Percentiles rank a stretch among this genome's conserved stretches.
Evolutionary conservation across 2,113 vertebrate genomes (phyloP).

Genomic region (Noctilio leporinus): DNA sequence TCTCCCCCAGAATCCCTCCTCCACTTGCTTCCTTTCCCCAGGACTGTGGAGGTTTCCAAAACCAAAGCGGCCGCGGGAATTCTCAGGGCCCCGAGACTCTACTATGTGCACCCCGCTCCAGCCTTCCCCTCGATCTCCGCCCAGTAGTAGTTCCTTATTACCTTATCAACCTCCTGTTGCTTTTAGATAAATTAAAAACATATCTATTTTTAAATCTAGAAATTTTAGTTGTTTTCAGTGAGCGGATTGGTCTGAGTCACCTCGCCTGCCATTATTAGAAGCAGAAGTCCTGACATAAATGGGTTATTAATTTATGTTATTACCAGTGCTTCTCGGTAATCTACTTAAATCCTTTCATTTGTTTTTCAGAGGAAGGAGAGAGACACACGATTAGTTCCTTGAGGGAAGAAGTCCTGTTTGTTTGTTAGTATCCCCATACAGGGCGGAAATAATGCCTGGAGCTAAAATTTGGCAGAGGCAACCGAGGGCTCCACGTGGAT

Average conservation of each 20-base stretch:
- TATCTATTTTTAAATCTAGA: neutral
- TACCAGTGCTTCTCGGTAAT: slow-evolving; percentile 45
- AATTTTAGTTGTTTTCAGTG: neutral
- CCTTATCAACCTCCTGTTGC: neutral
- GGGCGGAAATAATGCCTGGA: neutral
- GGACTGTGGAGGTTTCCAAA: neutral
- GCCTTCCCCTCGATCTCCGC: neutral
- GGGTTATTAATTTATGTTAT: slow-evolving; percentile 40
- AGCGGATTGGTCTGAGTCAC: neutral
- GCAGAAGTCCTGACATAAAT: neutral
- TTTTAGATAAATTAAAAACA: neutral
- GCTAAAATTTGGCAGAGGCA: neutral
- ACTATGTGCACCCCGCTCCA: neutral
- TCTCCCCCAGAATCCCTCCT: neutral
- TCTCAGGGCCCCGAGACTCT: neutral
- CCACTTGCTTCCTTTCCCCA: neutral
- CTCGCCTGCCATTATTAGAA: neutral
- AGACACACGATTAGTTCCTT: neutral
- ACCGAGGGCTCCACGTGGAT: neutral
- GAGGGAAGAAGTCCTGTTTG: neutral
- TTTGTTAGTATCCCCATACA: neutral
- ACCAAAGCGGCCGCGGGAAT: neutral
- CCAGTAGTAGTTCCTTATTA: neutral
- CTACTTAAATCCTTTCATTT: slow-evolving; percentile 47
- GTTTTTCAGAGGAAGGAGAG: slow-evolving; percentile 46